Evolutionary conservation across 1,140 invertebrate species (phyloP).

Genomic region (Drosophila lini): DNA sequence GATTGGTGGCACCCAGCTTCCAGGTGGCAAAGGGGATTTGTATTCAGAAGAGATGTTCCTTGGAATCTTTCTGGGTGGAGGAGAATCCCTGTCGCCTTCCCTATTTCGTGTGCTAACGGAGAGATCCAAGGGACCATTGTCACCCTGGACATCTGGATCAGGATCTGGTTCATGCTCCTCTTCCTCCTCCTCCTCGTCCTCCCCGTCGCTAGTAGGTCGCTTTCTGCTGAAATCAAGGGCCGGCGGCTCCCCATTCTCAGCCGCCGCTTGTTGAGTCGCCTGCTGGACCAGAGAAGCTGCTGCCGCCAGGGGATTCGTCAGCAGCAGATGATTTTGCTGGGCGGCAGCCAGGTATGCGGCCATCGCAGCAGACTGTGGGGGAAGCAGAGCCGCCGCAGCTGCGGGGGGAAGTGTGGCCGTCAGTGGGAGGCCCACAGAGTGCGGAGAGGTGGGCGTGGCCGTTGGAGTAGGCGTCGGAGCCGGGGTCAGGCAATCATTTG

Average conservation of each 20-base stretch:
- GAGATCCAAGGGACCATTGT: slow-evolving; percentile 91
- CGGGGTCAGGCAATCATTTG: slow-evolving; percentile 86
- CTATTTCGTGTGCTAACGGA: slow-evolving; percentile 90
- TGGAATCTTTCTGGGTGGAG: slow-evolving; percentile 88
- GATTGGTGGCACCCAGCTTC: slow-evolving; percentile 91
- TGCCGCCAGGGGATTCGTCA: slow-evolving; percentile 89
- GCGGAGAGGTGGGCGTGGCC: slow-evolving; percentile 84
- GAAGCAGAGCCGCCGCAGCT: slow-evolving; percentile 87
- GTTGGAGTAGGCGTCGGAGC: slow-evolving; percentile 85
- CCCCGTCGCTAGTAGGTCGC: slow-evolving; percentile 69
- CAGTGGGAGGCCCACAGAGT: slow-evolving; percentile 84
- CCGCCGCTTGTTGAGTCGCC: slow-evolving; percentile 86
- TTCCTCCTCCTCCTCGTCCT: slow-evolving; percentile 45
- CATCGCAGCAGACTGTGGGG: slow-evolving; percentile 91
- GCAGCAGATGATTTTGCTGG: slow-evolving; percentile 90
- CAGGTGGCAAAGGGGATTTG: slow-evolving; percentile 85
- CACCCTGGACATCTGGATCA: slow-evolving; percentile 80
- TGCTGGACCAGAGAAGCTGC: slow-evolving; percentile 84
- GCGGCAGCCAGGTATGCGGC: slow-evolving; percentile 90
- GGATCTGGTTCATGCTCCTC: slow-evolving; percentile 29
- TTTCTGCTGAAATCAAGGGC: slow-evolving; percentile 92
- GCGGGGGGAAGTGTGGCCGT: slow-evolving; percentile 85
- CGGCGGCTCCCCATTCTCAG: slow-evolving; percentile 85
- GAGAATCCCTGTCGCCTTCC: slow-evolving; percentile 84
- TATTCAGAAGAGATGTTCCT: slow-evolving; percentile 85